A percentile compares a stretch with the other conserved stretches of the same genome.
Evolutionary conservation across 2,888 invertebrate species (phyloP).

Genomic region (Leucophenga maculata): DNA sequence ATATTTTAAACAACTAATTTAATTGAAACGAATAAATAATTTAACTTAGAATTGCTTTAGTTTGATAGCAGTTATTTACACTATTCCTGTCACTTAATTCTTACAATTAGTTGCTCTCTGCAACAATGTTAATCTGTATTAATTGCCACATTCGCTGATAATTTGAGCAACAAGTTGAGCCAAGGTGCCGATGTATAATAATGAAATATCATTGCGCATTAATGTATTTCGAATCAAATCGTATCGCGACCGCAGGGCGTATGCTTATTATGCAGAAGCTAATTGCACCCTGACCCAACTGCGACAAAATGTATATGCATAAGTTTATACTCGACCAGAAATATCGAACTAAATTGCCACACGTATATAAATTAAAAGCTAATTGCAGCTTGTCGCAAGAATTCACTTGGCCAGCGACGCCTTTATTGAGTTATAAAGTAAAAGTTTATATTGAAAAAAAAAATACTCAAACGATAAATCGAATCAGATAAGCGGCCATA

Average conservation of each 20-base stretch:
- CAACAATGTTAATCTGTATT: conserved; percentile 7
- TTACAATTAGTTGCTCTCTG: too few relatives aligned
- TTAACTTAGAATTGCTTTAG: too few relatives aligned
- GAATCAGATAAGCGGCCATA: background rate
- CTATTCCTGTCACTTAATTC: too few relatives aligned
- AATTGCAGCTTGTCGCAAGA: conserved; percentile 16
- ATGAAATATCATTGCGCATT: background rate
- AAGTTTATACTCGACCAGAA: background rate
- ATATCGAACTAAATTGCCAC: background rate
- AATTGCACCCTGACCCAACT: conserved; percentile 46
- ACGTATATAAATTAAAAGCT: conserved; percentile 9
- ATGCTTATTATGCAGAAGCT: conserved; percentile 59
- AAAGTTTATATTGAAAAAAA: background rate
- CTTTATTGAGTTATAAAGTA: conserved; percentile 7
- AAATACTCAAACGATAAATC: background rate
- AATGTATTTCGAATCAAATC: background rate
- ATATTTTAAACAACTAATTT: too few relatives aligned
- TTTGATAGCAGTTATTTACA: too few relatives aligned
- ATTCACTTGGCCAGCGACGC: background rate
- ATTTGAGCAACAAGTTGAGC: conserved; percentile 4
- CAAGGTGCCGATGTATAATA: conserved; percentile 2
- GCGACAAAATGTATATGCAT: conserved; percentile 5
- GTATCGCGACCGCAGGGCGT: conserved; percentile 54
- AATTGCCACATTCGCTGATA: background rate
- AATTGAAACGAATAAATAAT: too few relatives aligned